A percentile compares a stretch with the other conserved stretches of the same genome.
Evolutionary conservation across 1,140 invertebrate species (phyloP).

Genomic region (Pseudomyrmex sp.): DNA sequence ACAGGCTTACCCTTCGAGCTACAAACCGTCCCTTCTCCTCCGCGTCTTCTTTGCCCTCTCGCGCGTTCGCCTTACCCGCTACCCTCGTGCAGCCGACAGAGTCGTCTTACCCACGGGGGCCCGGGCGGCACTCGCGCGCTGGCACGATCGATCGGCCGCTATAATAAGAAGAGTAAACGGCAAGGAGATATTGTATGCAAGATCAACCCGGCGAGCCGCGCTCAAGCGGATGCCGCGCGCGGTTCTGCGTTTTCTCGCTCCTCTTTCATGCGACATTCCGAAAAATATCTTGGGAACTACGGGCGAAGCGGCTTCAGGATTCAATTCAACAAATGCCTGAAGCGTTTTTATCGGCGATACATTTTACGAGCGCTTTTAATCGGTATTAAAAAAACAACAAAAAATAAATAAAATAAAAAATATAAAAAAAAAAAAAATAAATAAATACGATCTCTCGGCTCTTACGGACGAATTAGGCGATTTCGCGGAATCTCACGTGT

Average conservation of each 20-base stretch:
- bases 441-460: background rate
- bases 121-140: slow-evolving; percentile 59
- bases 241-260: slow-evolving; percentile 1
- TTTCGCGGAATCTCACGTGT: background rate
- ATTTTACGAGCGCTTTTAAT: background rate
- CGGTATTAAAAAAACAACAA: no score
- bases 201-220: slow-evolving; percentile 63
- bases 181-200: slow-evolving; percentile 75
- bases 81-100: slow-evolving; percentile 50
- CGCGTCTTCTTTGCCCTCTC: slow-evolving; percentile 55
- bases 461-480: background rate
- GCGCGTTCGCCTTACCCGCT: slow-evolving; percentile 59
- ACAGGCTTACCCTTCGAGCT: slow-evolving; percentile 80
- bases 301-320: background rate
- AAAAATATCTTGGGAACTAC: slow-evolving; percentile 18
- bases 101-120: slow-evolving; percentile 62
- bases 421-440: no score
- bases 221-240: slow-evolving; percentile 59
- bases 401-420: background rate
- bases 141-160: slow-evolving; percentile 75
- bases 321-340: slow-evolving; percentile 14
- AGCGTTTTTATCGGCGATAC: background rate
- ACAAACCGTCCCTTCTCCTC: slow-evolving; percentile 72
- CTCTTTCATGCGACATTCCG: slow-evolving; percentile 23
- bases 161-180: slow-evolving; percentile 80